Evolutionary conservation across 2,888 invertebrate species (phyloP), one percentile per base, ranked within the genome.

Genomic region (Drosophila ustulata): DNA sequence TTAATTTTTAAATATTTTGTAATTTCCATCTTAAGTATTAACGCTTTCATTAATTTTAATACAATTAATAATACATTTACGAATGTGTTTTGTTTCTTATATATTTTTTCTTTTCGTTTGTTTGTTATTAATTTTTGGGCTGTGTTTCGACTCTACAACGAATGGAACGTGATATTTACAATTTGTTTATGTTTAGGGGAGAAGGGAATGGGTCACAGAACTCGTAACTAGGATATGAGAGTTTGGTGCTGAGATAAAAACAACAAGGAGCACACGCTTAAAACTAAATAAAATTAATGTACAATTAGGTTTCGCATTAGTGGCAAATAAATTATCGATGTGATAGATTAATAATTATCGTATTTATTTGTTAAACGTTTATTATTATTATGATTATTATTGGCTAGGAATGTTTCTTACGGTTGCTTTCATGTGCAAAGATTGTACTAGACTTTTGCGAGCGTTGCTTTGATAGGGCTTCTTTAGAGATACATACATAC

Each of bases 51-150:
- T 65, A 65, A 59, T 63, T 81, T 79, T 71, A 83, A 80, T 83
- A 85, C 74, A 82, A 83, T 85, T 83, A 83, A 85, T 85, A 86
- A 86, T 83, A 83, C 76, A 80, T 76, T 81, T 76, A 82, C 67
- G 69, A 66, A 83, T 74, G 64, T 58, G 28, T 69, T 59, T 59
- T 64, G 18, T 66, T 75, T 75, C 57, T 62, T 51, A 11, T 37
- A 11, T 37, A 11, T 68, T 56, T 75, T 46, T 68, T 52, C 63
- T 5, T 37, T 37, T 58, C 57, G 13, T 58, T 32, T 61, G 51
- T 67, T 28, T 62, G 52, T 56, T 53, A 59, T 58, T 66, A 2
- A 25, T 66, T 66, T 65, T 52, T 66, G 63, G 66, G 64, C 43
- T 53, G 71, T 64, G 65, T 62, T 59, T 75, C 55, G 76, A 79